Base-by-base conservation (phyloP, 2,113 vertebrate species). In the Mastomys coucha region DNA sequence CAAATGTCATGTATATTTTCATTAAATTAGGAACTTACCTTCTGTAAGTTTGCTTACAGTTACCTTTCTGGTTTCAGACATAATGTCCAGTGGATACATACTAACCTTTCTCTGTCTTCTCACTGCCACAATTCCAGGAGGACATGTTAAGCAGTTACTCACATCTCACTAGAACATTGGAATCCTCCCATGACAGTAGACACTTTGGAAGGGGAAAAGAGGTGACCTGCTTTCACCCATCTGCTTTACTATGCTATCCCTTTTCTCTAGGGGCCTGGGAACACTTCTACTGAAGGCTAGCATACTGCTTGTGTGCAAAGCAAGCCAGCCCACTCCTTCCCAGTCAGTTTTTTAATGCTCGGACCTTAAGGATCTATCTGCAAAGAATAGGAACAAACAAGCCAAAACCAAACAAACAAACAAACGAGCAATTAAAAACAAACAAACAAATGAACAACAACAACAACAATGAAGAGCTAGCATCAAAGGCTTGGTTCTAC, bases 321-420 rank as follows among this genome's bases (percentile, higher is more conserved):
- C 28, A 33, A 60, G 17, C 70, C 65, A 19, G n/a, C 3, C 45
- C 31, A 24, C 1, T 9, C 45, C 45, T 42, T 67, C 24, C 81
- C 45, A 39, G 11, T 86, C 56, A 56, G 5, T 26, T 4, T 11
- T 87, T 93, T 33, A 3, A 49, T 3, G 0, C 0, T 69, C 53
- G 3, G 11, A 4, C 45, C 6, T 63, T 22, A 58, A 9, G 0
- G 56, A 0, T 22, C 70, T 53, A 78, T 93, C 85, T 88, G 31
- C 53, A 76, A 26, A 2, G 51, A 20, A 60, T 88, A 85, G 26
- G 12, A 19, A 16, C 63, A 84, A 75, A 56, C 69, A 36, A 82
- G 39, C 58, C 3, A 14, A 60, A 39, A 33, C 58, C 3, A 14
- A 60, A 39, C 14, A 9, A 16, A 65, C 28, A 10, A 14, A 20